A percentile compares a stretch with the other conserved stretches of the same genome.
phyloP scores from a whole-genome alignment of 1,140 invertebrate genomes.

The Eriocheir sinensis region DNA sequence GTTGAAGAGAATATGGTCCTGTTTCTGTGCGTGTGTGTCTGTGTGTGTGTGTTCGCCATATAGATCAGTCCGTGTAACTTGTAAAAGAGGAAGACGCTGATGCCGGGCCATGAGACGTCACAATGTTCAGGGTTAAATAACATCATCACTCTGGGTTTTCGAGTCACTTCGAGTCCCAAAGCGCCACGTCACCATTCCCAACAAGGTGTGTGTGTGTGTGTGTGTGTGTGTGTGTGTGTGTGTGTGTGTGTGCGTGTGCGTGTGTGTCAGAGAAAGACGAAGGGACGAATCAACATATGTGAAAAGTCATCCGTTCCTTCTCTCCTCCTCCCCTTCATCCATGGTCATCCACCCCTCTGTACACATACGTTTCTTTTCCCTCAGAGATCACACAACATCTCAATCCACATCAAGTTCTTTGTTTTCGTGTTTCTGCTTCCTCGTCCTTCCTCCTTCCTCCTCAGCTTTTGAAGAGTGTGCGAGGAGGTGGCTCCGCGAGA shows the following conservation, averaged over 20 bases:
- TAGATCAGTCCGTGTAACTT: background rate
- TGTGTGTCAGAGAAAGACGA: constrained; percentile 1
- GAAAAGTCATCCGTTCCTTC: background rate
- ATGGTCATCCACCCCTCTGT: too few relatives aligned
- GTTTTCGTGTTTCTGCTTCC: background rate
- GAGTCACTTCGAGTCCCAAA: background rate
- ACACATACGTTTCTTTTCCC: background rate
- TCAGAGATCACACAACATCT: background rate
- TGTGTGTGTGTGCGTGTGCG: constrained; percentile 48
- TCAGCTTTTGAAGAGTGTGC: background rate
- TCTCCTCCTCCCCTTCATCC: too few relatives aligned
- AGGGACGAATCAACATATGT: background rate
- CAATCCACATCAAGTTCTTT: background rate
- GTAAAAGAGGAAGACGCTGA: background rate
- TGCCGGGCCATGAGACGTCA: background rate
- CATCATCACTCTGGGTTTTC: constrained; percentile 7
- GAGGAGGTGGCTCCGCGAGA: constrained; percentile 17
- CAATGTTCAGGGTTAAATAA: constrained; percentile 40
- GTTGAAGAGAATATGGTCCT: too few relatives aligned
- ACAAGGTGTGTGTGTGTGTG: constrained; percentile 58
- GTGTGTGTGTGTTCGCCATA: too few relatives aligned
- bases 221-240: constrained; percentile 60
- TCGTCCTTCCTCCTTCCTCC: background rate
- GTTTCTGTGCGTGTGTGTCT: too few relatives aligned
- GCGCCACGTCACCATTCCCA: constrained; percentile 42